phyloP scores from a whole-genome alignment of 2,113 vertebrate genomes.

The Pontoporia blainvillei region DNA sequence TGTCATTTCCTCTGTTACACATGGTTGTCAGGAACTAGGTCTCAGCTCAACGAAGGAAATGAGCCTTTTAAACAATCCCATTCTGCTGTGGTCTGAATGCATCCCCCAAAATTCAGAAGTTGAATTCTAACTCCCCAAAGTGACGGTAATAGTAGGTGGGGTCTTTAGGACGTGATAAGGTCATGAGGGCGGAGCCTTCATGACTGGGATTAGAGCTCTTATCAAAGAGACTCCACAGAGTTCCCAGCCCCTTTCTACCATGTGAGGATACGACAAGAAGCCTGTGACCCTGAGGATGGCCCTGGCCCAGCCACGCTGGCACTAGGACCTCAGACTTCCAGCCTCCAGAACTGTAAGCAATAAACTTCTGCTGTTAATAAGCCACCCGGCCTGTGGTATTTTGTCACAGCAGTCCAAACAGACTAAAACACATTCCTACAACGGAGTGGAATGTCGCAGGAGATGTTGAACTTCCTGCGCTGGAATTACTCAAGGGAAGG shows the following conservation, averaged over 20 bases:
- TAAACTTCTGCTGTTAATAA: neutral
- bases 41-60: neutral
- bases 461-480: neutral
- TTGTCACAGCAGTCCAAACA: no score
- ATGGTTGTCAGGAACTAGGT: neutral
- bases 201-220: neutral
- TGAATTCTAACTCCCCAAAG: neutral
- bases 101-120: neutral
- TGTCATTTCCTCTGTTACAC: no score
- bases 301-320: neutral
- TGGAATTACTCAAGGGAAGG: neutral
- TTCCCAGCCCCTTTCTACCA: no score
- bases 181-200: neutral
- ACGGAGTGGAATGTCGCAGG: accelerated
- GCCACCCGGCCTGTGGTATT: neutral
- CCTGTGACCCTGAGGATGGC: neutral
- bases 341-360: neutral
- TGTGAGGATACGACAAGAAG: neutral
- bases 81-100: neutral
- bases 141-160: neutral
- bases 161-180: neutral
- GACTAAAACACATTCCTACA: neutral
- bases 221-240: neutral
- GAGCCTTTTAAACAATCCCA: neutral
- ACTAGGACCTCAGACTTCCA: neutral